Percentiles rank a stretch among this genome's conserved stretches.
Evolutionary conservation across 2,888 invertebrate species (phyloP).

Genomic region (Branchinecta sandiegonensis): DNA sequence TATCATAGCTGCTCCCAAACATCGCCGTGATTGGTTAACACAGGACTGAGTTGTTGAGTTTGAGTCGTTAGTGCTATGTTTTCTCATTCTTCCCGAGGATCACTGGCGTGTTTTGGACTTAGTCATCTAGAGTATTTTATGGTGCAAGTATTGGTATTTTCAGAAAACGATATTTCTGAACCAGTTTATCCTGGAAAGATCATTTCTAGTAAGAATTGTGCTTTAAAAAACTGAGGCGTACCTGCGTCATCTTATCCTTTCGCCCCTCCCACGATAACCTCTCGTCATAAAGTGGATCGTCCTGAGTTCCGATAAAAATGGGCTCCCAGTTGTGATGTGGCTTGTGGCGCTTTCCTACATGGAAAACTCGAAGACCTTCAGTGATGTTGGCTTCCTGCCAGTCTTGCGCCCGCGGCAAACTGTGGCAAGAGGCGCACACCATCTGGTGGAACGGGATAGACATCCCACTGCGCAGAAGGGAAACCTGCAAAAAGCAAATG

Average conservation of each 20-base stretch:
- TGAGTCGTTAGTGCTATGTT: no score
- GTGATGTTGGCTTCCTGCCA: constrained; percentile 56
- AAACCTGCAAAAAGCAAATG: constrained; percentile 15
- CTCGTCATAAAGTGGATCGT: constrained; percentile 77
- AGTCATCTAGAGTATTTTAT: no score
- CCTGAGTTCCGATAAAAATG: constrained; percentile 77
- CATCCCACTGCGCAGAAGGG: constrained; percentile 55
- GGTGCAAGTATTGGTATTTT: no score
- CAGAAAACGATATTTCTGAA: no score
- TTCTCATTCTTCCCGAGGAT: no score
- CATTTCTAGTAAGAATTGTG: no score
- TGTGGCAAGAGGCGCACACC: constrained; percentile 75
- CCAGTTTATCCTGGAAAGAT: no score
- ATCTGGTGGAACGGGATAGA: constrained; percentile 85
- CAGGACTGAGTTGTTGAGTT: no score
- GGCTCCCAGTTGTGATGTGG: constrained; percentile 79
- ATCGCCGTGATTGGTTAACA: no score
- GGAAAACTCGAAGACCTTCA: constrained; percentile 52
- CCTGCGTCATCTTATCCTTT: constrained; percentile 92
- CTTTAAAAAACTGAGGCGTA: constrained; percentile 33
- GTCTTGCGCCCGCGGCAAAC: constrained; percentile 63
- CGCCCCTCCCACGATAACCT: constrained; percentile 87
- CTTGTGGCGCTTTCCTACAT: constrained; percentile 64
- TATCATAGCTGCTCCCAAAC: no score
- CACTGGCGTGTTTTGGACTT: no score